Percentiles rank a stretch among this genome's conserved stretches.
Conservation (phyloP, 2,888 invertebrate genomes). For the Chydorus sphaericus region DNA sequence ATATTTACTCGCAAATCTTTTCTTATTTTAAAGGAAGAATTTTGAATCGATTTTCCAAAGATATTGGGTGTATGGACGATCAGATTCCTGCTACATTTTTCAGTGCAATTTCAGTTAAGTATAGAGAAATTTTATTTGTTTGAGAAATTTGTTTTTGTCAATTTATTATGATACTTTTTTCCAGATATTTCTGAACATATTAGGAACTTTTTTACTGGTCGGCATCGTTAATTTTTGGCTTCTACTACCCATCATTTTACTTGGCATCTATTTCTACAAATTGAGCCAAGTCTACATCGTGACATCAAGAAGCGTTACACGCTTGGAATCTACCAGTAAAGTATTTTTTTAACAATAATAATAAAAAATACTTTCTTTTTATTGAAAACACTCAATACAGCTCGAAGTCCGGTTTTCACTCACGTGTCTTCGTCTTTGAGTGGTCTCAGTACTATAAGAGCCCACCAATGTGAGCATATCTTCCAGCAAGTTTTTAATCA, state of each 20-base stretch:
- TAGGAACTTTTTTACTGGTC: slow-evolving; percentile 35
- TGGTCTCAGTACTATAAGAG: slow-evolving; percentile 80
- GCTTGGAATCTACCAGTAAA: slow-evolving; percentile 35
- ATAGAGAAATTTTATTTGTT: too few relatives aligned
- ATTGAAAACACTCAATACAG: slow-evolving; percentile 31
- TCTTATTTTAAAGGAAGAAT: too few relatives aligned
- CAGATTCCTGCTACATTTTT: slow-evolving; percentile 47
- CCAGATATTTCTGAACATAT: slow-evolving; percentile 21
- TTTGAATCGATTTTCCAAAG: slow-evolving; percentile 70
- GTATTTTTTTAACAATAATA: neutral
- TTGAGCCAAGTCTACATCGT: slow-evolving; percentile 31
- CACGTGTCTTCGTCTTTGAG: slow-evolving; percentile 78
- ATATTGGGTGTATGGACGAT: slow-evolving; percentile 65
- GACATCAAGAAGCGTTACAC: slow-evolving; percentile 33
- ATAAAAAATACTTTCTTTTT: slow-evolving; percentile 13
- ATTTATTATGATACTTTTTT: neutral
- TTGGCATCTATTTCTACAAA: too few relatives aligned
- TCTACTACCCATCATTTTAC: slow-evolving; percentile 25
- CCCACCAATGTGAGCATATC: slow-evolving; percentile 65
- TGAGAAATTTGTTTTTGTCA: too few relatives aligned
- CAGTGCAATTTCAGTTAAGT: slow-evolving; percentile 27
- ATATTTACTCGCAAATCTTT: too few relatives aligned
- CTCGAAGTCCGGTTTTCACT: slow-evolving; percentile 87
- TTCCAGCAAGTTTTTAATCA: slow-evolving; percentile 59
- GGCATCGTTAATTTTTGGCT: slow-evolving; percentile 29